phyloP scores from a whole-genome alignment of 2,888 invertebrate genomes.

The Acrobasis repandana region DNA sequence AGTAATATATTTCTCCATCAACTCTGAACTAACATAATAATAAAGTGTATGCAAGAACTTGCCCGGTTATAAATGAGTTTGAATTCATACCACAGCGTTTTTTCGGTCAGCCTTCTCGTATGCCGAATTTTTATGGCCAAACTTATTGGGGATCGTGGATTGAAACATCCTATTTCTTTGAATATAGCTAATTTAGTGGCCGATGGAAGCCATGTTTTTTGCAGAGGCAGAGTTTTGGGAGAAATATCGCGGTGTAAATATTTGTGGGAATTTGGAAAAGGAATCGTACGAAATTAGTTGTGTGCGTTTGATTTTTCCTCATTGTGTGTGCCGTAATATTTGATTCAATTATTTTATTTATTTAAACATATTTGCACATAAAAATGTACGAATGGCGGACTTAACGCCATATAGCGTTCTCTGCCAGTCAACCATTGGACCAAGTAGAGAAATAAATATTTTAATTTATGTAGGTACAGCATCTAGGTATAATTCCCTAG shows the following conservation, averaged over 20 bases:
- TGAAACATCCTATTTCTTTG: constrained; percentile 57
- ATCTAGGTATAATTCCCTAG: too few relatives aligned
- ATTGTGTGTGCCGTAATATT: too few relatives aligned
- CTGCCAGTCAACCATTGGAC: too few relatives aligned
- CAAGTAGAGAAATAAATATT: too few relatives aligned
- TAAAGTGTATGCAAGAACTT: constrained; percentile 23
- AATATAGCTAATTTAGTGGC: constrained; percentile 64
- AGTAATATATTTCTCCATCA: constrained; percentile 21
- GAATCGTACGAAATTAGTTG: neutral
- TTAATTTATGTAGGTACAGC: too few relatives aligned
- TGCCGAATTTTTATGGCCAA: constrained; percentile 39
- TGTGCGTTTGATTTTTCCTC: too few relatives aligned
- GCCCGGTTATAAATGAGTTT: constrained; percentile 38
- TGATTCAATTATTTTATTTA: too few relatives aligned
- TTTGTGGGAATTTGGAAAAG: constrained; percentile 18
- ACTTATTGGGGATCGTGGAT: constrained; percentile 47
- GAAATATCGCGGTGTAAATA: constrained; percentile 20
- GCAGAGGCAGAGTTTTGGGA: constrained; percentile 17
- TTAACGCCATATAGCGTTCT: too few relatives aligned
- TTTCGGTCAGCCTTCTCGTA: constrained; percentile 37
- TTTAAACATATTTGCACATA: too few relatives aligned
- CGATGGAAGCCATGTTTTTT: constrained; percentile 40
- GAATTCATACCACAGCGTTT: constrained; percentile 39
- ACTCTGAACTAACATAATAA: constrained; percentile 30
- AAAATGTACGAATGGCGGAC: too few relatives aligned